phyloP scores from a whole-genome alignment of 1,140 invertebrate species.

The Pseudobourletiella spinata region DNA sequence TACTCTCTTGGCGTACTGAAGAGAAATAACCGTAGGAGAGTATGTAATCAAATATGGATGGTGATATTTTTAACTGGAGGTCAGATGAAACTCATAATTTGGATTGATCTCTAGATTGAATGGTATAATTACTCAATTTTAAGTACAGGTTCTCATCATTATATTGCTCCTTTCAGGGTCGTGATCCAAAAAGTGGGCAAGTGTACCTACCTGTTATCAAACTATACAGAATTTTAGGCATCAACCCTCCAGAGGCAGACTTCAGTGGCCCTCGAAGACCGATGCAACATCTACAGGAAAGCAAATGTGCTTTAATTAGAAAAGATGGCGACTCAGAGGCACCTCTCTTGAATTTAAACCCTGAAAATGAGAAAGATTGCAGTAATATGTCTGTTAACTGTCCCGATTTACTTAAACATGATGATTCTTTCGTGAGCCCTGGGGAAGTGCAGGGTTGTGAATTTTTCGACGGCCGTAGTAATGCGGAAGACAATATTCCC shows the following conservation, averaged over 20 bases:
- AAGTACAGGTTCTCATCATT: no score
- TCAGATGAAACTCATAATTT: no score
- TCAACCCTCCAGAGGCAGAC: constrained; percentile 14
- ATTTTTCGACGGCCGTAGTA: not conserved
- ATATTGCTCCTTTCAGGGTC: constrained; percentile 11
- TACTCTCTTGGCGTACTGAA: not conserved
- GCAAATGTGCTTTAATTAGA: not conserved
- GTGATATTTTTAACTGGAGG: no score
- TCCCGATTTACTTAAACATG: not conserved
- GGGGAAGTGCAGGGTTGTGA: no score
- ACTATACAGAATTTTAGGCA: constrained; percentile 30
- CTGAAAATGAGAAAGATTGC: not conserved
- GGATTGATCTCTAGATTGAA: not conserved
- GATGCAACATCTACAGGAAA: not conserved
- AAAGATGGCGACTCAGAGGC: not conserved
- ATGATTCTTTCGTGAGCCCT: not conserved
- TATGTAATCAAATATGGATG: not conserved
- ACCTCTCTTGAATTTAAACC: not conserved
- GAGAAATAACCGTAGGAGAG: not conserved
- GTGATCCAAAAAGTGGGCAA: constrained; percentile 24
- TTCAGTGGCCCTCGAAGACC: not conserved
- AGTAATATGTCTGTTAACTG: not conserved
- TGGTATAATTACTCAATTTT: not conserved
- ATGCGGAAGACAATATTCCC: not conserved
- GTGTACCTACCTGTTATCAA: constrained; percentile 33